Evolutionary conservation across 2,888 invertebrate species (phyloP).

Genomic region (Aphrophora alni): DNA sequence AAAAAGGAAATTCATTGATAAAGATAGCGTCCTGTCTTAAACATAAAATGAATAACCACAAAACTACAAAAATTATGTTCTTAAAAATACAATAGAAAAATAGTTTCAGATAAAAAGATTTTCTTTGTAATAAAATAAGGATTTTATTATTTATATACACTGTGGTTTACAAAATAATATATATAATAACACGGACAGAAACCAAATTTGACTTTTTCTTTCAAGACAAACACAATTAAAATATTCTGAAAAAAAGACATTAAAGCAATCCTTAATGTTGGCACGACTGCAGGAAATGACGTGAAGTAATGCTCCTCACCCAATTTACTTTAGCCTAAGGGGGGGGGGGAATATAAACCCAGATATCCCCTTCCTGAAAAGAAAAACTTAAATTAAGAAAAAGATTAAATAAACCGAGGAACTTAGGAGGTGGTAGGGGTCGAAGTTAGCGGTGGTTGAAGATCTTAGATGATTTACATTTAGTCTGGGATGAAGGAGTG

Average conservation of each 20-base stretch:
- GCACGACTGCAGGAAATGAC: constrained; percentile 18
- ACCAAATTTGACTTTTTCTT: too few relatives aligned
- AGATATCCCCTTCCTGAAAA: constrained; percentile 32
- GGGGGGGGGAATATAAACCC: constrained; percentile 24
- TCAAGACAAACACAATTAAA: neutral
- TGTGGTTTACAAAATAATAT: too few relatives aligned
- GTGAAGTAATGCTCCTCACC: constrained; percentile 32
- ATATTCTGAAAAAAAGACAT: neutral
- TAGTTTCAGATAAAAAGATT: too few relatives aligned
- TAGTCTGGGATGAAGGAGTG: neutral
- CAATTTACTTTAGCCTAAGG: constrained; percentile 32
- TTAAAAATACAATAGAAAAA: too few relatives aligned
- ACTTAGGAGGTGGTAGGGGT: neutral
- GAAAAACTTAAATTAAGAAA: constrained; percentile 40
- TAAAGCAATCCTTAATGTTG: neutral
- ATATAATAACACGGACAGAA: too few relatives aligned
- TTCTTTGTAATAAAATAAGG: too few relatives aligned
- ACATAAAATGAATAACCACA: too few relatives aligned
- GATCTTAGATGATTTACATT: constrained; percentile 27
- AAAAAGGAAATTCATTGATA: too few relatives aligned
- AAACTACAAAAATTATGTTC: too few relatives aligned
- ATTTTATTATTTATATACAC: too few relatives aligned
- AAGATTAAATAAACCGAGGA: constrained; percentile 38
- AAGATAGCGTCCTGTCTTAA: too few relatives aligned
- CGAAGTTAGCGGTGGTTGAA: neutral